A percentile compares a stretch with the other conserved stretches of the same genome.
These are phyloP conservation scores for Pogonophryne albipinna DNA, from an alignment of 2,797 vertebrate species.

Conservation along the genomic window DNA sequence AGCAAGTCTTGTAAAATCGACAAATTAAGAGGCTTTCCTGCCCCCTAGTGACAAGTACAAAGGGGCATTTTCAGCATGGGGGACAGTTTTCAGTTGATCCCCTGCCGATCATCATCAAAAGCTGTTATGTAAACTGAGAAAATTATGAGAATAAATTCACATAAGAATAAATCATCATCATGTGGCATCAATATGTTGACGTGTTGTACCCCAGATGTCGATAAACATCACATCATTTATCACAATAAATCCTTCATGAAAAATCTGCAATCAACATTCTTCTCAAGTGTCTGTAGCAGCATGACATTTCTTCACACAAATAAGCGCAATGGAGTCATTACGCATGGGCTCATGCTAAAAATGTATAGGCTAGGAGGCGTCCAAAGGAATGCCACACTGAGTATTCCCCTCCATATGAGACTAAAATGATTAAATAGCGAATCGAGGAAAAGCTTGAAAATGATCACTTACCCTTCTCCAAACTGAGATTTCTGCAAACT, in stretches of 20 bases:
- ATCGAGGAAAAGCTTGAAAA: slow-evolving; percentile 1
- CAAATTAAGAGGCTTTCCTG: slow-evolving; percentile 65
- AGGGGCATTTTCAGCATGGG: slow-evolving; percentile 75
- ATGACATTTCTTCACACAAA: slow-evolving; percentile 36
- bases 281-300: slow-evolving; percentile 14
- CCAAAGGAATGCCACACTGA: slow-evolving; percentile 34
- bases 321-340: slow-evolving; percentile 48
- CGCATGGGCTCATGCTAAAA: slow-evolving; percentile 39
- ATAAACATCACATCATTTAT: slow-evolving; percentile 1
- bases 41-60: slow-evolving; percentile 72
- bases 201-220: background rate
- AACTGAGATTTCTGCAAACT: slow-evolving; percentile 95
- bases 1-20: slow-evolving; percentile 31
- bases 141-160: slow-evolving; percentile 9
- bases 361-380: background rate
- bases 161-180: background rate
- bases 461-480: slow-evolving; percentile 93
- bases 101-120: slow-evolving; percentile 31
- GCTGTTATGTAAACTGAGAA: background rate
- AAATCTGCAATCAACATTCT: slow-evolving; percentile 31
- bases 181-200: background rate
- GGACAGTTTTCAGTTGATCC: slow-evolving; percentile 69
- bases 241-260: slow-evolving; percentile 9
- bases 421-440: slow-evolving; percentile 1
- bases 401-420: slow-evolving; percentile 6